Evolutionary conservation across 1,140 invertebrate species (phyloP).

Genomic region (Drosophila micromelanica): DNA sequence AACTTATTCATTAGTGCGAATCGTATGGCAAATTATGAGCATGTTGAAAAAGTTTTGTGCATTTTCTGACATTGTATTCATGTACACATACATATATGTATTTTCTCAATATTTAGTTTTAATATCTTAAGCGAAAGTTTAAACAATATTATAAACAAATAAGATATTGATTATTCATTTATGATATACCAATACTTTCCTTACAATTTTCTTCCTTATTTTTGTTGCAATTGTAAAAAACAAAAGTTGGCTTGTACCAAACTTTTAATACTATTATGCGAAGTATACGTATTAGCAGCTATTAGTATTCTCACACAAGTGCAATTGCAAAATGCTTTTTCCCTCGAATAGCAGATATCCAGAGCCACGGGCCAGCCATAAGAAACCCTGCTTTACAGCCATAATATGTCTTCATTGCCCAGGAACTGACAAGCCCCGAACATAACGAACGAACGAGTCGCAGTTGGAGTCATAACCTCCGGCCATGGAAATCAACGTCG

Average conservation of each 20-base stretch:
- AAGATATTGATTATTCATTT: too few relatives aligned
- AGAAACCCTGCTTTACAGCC: slow-evolving; percentile 22
- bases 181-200: too few relatives aligned
- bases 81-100: neutral
- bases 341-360: slow-evolving; percentile 6
- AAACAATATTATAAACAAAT: too few relatives aligned
- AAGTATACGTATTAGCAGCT: neutral
- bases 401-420: slow-evolving; percentile 68
- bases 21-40: slow-evolving; percentile 45
- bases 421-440: slow-evolving; percentile 44
- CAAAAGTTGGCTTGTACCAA: too few relatives aligned
- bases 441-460: slow-evolving; percentile 33
- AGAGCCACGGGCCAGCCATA: slow-evolving; percentile 31
- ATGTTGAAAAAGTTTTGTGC: slow-evolving; percentile 21
- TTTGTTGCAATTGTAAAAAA: too few relatives aligned
- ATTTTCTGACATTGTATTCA: neutral
- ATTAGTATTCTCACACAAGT: neutral
- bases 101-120: neutral
- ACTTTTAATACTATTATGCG: neutral
- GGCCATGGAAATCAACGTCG: slow-evolving; percentile 64
- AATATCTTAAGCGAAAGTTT: too few relatives aligned
- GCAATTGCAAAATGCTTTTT: neutral
- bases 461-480: slow-evolving; percentile 37
- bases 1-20: slow-evolving; percentile 39
- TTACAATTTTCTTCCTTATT: too few relatives aligned